phyloP scores from a whole-genome alignment of 2,797 vertebrate genomes.

The Chrosomus eos region DNA sequence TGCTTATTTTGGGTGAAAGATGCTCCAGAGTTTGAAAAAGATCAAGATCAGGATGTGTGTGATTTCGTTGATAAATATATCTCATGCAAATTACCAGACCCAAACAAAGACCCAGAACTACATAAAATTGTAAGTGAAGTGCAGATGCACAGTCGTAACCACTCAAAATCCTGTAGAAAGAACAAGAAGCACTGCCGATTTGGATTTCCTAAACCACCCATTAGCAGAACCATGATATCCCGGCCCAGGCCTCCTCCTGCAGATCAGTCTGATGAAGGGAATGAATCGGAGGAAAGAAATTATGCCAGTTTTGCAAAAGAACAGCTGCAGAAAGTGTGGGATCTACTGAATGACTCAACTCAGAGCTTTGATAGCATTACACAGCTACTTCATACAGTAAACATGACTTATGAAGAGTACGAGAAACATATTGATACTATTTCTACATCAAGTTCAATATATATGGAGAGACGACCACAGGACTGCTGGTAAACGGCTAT shows the following conservation, averaged over 20 bases:
- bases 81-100: slow-evolving; percentile 25
- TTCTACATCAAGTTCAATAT: background rate
- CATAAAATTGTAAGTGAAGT: slow-evolving; percentile 54
- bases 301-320: background rate
- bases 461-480: slow-evolving; percentile 7
- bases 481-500: slow-evolving; percentile 40
- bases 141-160: slow-evolving; percentile 46
- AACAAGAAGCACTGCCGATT: slow-evolving; percentile 1
- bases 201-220: slow-evolving; percentile 38
- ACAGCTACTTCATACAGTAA: slow-evolving; percentile 3
- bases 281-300: background rate
- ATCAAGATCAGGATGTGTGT: background rate
- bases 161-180: background rate
- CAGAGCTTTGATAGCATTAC: background rate
- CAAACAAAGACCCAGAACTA: slow-evolving; percentile 31
- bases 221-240: slow-evolving; percentile 37
- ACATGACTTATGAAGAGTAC: slow-evolving; percentile 15
- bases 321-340: background rate
- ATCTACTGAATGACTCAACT: slow-evolving; percentile 23
- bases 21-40: slow-evolving; percentile 2
- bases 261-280: background rate
- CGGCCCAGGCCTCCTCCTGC: background rate
- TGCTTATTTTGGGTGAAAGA: background rate
- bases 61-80: slow-evolving; percentile 14
- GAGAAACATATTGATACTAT: background rate